These are phyloP conservation scores for Telmatherina bonti DNA, from an alignment of 2,797 vertebrate genomes.

Conservation along the genomic window DNA sequence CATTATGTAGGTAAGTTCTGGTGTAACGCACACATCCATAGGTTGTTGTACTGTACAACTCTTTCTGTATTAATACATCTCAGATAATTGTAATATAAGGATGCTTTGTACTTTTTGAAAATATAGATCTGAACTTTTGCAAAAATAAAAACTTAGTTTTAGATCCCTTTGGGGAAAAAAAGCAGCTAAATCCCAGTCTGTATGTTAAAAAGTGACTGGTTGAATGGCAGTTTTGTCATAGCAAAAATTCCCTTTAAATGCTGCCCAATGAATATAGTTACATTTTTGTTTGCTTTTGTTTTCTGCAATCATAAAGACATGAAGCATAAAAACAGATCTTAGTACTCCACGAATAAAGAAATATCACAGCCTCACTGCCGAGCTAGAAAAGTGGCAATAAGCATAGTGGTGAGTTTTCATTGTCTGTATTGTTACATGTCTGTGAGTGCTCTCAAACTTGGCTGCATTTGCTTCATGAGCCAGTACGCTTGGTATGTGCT, in stretches of 20 bases:
- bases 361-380: neutral
- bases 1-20: slow-evolving; percentile 95
- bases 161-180: no score
- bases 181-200: neutral
- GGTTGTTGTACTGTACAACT: neutral
- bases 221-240: slow-evolving; percentile 1
- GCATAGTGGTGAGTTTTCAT: slow-evolving; percentile 24
- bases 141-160: no score
- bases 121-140: no score
- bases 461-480: slow-evolving; percentile 63
- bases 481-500: slow-evolving; percentile 68
- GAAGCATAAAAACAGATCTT: neutral
- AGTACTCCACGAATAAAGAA: neutral
- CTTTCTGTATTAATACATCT: slow-evolving; percentile 7
- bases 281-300: no score
- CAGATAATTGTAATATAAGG: slow-evolving; percentile 18
- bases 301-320: neutral
- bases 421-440: slow-evolving; percentile 28
- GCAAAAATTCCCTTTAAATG: neutral
- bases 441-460: slow-evolving; percentile 38
- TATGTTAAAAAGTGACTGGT: neutral
- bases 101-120: neutral
- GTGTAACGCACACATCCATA: neutral
- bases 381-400: slow-evolving; percentile 16
- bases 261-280: neutral